Percentiles rank a stretch among this genome's conserved stretches.
Evolutionary conservation across 2,113 vertebrate genomes (phyloP).

Genomic region (Dolichotis patagonum): DNA sequence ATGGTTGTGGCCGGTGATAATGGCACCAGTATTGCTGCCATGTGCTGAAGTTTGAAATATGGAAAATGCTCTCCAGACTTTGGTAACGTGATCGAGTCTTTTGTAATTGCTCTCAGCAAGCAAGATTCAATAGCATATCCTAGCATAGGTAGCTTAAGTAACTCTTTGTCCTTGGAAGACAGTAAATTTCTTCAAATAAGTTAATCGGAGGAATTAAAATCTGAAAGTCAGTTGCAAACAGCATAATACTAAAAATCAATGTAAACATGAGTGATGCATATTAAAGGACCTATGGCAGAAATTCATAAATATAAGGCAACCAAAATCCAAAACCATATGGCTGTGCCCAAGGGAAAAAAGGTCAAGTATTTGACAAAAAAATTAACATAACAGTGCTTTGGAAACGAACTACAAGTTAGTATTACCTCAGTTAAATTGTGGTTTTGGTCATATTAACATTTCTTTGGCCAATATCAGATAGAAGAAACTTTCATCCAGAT

Average conservation of each 20-base stretch:
- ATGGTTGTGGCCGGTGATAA: background rate
- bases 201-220: background rate
- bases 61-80: background rate
- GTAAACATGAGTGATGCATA: background rate
- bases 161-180: background rate
- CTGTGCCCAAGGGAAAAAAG: background rate
- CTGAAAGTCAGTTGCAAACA: background rate
- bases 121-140: background rate
- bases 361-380: background rate
- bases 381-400: background rate
- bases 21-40: background rate
- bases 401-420: background rate
- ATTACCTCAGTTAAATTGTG: background rate
- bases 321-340: background rate
- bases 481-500: background rate
- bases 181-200: background rate
- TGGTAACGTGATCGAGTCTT: background rate
- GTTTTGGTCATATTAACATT: background rate
- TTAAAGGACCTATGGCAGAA: background rate
- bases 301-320: background rate
- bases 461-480: background rate
- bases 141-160: background rate
- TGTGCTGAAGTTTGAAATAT: background rate
- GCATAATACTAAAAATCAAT: background rate
- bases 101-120: background rate